A percentile compares a stretch with the other conserved stretches of the same genome.
Evolutionary conservation across 2,113 vertebrate genomes (phyloP).

Genomic region (Ictidomys tridecemlineatus): DNA sequence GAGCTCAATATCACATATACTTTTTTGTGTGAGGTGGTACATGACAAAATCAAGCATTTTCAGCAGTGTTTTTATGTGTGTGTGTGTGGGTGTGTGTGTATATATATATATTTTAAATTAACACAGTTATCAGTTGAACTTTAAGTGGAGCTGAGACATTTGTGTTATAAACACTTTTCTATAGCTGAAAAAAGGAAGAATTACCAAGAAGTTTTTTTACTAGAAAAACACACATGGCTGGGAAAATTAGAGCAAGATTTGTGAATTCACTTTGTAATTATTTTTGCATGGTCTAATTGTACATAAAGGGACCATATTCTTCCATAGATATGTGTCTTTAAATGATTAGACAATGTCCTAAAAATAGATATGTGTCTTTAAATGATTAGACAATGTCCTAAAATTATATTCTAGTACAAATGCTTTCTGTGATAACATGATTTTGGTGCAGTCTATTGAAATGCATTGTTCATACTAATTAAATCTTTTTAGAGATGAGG

Average conservation of each 20-base stretch:
- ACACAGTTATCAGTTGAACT: background rate
- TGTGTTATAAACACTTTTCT: background rate
- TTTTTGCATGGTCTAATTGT: background rate
- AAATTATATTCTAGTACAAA: background rate
- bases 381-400: background rate
- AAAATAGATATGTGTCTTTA: background rate
- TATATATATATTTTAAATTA: too few relatives aligned
- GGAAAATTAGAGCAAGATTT: background rate
- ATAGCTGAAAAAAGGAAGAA: background rate
- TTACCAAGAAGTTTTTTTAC: background rate
- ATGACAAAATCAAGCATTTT: background rate
- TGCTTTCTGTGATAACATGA: background rate
- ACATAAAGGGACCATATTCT: background rate
- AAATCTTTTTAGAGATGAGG: background rate
- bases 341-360: background rate
- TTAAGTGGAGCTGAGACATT: background rate
- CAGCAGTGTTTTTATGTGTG: too few relatives aligned
- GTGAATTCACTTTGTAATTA: background rate
- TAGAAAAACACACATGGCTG: background rate
- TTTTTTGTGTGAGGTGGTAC: background rate
- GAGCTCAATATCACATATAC: background rate
- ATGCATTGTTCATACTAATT: background rate
- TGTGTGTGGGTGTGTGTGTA: too few relatives aligned
- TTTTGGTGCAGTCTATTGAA: background rate
- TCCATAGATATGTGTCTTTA: background rate